Evolutionary conservation across 2,888 invertebrate genomes (phyloP), one percentile per base, ranked within the genome.

Genomic region (Dicyrtoma fusca): DNA sequence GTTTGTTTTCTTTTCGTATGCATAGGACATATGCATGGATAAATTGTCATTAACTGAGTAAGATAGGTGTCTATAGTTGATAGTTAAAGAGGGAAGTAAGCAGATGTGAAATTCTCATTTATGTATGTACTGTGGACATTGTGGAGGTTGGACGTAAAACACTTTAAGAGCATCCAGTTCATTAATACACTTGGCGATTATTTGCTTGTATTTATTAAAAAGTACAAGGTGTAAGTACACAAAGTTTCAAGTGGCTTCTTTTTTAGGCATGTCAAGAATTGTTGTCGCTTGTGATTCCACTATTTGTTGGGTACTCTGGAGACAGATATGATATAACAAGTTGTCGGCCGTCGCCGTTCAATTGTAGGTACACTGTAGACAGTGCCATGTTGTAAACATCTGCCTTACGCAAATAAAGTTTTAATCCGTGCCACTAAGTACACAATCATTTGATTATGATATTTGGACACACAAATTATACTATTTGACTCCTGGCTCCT

Each of bases 351-450:
- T 55, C 23, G 4, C n/a, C n/a, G n/a, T n/a, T n/a, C n/a, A n/a
- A n/a, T n/a, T n/a, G n/a, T n/a, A n/a, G n/a, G n/a, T 21, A 8
- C 4, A 55, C 25, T 23, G 21, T 21, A 1, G 23, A 21, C 23
- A 21, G 55, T 14, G 63, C 23, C 19, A 14, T 66, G 26, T 42
- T 19, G 57, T 68, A 68, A 68, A 68, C 68, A 68, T 57, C 68
- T 68, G 68, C 68, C 68, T 44, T 68, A 10, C 57, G 14, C 55
- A 68, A 68, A 68, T 59, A 68, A 1, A 25, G 21, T 57, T 68
- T 57, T 68, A 68, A 68, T 68, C 44, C 68, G 44, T 57, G 57
- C 68, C 59, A 57, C 55, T 25, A 44, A 17, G 42, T 61, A 61
- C 44, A 44, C 61, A 61, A 17, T 42, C 61, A 42, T 42, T n/a